phyloP scores from a whole-genome alignment of 2,888 invertebrate species.

The Morpho deidamia region DNA sequence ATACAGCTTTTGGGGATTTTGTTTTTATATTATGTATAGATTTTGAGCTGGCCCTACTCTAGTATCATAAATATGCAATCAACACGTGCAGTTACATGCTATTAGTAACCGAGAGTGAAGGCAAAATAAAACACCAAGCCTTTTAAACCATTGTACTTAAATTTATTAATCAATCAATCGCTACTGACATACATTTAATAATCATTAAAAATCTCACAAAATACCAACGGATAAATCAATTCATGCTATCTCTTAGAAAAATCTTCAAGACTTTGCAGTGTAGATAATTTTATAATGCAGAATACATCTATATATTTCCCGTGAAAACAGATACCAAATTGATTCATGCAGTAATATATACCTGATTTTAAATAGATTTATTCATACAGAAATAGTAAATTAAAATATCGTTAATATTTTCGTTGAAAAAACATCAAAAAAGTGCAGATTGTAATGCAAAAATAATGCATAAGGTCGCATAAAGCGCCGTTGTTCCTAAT shows the following conservation, averaged over 20 bases:
- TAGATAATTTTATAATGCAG: slow-evolving; percentile 68
- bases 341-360: slow-evolving; percentile 56
- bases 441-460: slow-evolving; percentile 57
- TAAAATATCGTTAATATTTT: slow-evolving; percentile 66
- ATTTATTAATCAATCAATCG: slow-evolving; percentile 73
- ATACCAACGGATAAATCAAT: slow-evolving; percentile 62
- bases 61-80: too few species aligned
- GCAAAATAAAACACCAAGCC: slow-evolving; percentile 55
- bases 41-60: too few species aligned
- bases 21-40: too few species aligned
- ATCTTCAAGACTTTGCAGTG: slow-evolving; percentile 56
- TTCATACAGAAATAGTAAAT: slow-evolving; percentile 64
- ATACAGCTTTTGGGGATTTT: too few species aligned
- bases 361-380: slow-evolving; percentile 74
- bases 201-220: slow-evolving; percentile 60
- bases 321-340: slow-evolving; percentile 73
- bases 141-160: slow-evolving; percentile 71
- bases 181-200: slow-evolving; percentile 68
- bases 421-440: slow-evolving; percentile 76
- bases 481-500: slow-evolving; percentile 55
- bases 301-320: slow-evolving; percentile 45
- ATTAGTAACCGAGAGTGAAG: slow-evolving; percentile 15
- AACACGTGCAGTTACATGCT: background rate
- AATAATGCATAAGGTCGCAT: slow-evolving; percentile 33
- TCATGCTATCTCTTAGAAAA: slow-evolving; percentile 62